Percentiles rank a stretch among this genome's conserved stretches.
phyloP scores from a whole-genome alignment of 2,888 invertebrate genomes.

The Vanessa cardui region DNA sequence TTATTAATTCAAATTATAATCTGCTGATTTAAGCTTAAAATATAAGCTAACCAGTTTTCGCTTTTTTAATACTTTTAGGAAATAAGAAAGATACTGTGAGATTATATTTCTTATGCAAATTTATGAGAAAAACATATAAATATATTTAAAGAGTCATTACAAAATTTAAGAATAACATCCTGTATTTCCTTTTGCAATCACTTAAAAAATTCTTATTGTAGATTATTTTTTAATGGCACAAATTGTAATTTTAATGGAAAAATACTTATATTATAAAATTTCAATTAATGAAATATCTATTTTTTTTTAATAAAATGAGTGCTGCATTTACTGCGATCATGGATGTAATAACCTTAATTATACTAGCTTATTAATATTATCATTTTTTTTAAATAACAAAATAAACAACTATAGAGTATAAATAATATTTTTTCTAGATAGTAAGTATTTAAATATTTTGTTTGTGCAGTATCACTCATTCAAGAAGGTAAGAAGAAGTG shows the following conservation, averaged over 20 bases:
- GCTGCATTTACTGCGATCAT: background rate
- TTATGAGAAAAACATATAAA: background rate
- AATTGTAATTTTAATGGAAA: slow-evolving; percentile 11
- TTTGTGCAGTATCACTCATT: slow-evolving; percentile 34
- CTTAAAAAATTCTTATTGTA: slow-evolving; percentile 21
- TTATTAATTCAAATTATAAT: background rate
- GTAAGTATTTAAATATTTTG: slow-evolving; percentile 14
- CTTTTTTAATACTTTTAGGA: too few relatives aligned
- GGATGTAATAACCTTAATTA: background rate
- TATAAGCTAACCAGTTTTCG: background rate
- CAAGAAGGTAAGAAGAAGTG: slow-evolving; percentile 21
- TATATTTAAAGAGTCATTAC: background rate
- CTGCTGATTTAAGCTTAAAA: background rate
- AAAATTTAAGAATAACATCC: slow-evolving; percentile 18
- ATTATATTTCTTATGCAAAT: background rate
- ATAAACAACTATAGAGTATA: too few relatives aligned
- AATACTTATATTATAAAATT: slow-evolving; percentile 17
- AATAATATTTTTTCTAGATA: background rate
- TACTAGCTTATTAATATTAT: slow-evolving; percentile 3
- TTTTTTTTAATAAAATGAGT: background rate
- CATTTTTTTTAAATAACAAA: too few relatives aligned
- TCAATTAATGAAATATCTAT: slow-evolving; percentile 6
- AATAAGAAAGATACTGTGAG: too few relatives aligned
- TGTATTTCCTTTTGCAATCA: slow-evolving; percentile 23
- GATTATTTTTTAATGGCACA: slow-evolving; percentile 17